phyloP scores from a whole-genome alignment of 2,113 vertebrate species.

The Cygnus atratus region DNA sequence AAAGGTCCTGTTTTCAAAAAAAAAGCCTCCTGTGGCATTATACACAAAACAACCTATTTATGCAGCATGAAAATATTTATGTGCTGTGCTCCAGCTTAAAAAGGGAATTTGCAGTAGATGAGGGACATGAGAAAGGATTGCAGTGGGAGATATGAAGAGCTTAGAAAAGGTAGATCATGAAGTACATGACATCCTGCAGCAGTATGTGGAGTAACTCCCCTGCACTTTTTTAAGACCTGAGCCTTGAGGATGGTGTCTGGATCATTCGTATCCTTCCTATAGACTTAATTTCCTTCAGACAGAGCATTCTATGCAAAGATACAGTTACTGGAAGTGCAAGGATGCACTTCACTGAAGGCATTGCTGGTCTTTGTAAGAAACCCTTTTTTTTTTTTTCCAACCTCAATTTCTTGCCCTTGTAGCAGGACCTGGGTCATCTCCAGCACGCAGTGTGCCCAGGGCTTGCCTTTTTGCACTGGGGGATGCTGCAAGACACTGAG shows the following conservation, averaged over 20 bases:
- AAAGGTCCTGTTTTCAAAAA: slow-evolving; percentile 36
- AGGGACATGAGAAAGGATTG: slow-evolving; percentile 37
- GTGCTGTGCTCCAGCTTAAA: slow-evolving; percentile 11
- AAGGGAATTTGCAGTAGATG: slow-evolving; percentile 59
- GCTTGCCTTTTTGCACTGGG: background rate
- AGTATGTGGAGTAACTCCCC: background rate
- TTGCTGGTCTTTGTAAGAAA: background rate
- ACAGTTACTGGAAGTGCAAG: background rate
- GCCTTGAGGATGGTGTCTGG: background rate
- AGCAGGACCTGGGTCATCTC: background rate
- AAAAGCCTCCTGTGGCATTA: slow-evolving; percentile 42
- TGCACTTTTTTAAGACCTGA: background rate
- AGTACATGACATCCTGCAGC: slow-evolving; percentile 50
- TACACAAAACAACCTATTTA: slow-evolving; percentile 63
- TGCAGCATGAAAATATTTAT: slow-evolving; percentile 60
- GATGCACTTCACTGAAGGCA: background rate
- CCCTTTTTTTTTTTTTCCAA: background rate
- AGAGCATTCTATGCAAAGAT: background rate
- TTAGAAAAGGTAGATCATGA: slow-evolving; percentile 54
- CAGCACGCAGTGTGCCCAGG: background rate
- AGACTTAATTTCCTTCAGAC: background rate
- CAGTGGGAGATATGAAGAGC: slow-evolving; percentile 39
- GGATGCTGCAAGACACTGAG: background rate
- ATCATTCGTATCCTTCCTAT: background rate
- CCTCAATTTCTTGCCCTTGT: background rate